Conservation (phyloP, 2,113 vertebrate genomes). For the Rafetus swinhoei region DNA sequence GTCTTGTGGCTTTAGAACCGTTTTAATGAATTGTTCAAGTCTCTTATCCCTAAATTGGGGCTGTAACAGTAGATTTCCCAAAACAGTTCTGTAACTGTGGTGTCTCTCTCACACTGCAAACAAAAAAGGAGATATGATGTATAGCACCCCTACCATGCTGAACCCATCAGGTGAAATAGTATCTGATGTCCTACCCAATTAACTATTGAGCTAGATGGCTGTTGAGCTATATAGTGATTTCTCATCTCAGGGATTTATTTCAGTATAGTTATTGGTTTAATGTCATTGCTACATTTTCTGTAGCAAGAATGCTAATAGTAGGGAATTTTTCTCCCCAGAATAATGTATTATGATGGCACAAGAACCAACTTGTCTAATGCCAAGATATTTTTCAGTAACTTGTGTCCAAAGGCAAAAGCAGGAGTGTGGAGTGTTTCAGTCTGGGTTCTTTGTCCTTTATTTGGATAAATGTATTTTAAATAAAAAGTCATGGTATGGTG, state of each 20-base stretch:
- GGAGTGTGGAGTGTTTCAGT: constrained; percentile 68
- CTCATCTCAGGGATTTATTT: not conserved
- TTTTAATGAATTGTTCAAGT: not conserved
- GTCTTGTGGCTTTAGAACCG: not conserved
- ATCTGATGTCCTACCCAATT: not conserved
- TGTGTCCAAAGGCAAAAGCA: constrained; percentile 66
- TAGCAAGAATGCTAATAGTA: constrained; percentile 34
- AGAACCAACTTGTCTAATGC: constrained; percentile 73
- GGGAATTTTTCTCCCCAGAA: constrained; percentile 56
- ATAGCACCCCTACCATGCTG: not conserved
- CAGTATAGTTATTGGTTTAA: not conserved
- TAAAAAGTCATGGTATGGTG: constrained; percentile 42
- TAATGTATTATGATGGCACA: constrained; percentile 64
- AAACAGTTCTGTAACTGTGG: not conserved
- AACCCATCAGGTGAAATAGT: not conserved
- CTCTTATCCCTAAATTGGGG: not conserved
- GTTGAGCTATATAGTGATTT: not conserved
- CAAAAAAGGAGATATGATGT: not conserved
- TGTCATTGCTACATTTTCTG: not conserved
- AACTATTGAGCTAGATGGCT: not conserved
- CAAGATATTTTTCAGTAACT: constrained; percentile 67
- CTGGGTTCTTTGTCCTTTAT: constrained; percentile 69
- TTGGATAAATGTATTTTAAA: constrained; percentile 65
- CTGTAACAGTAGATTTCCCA: not conserved
- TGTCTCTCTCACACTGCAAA: not conserved